These are phyloP conservation scores for Linepithema humile DNA, from an alignment of 1,140 invertebrate species.

Conservation along the genomic window DNA sequence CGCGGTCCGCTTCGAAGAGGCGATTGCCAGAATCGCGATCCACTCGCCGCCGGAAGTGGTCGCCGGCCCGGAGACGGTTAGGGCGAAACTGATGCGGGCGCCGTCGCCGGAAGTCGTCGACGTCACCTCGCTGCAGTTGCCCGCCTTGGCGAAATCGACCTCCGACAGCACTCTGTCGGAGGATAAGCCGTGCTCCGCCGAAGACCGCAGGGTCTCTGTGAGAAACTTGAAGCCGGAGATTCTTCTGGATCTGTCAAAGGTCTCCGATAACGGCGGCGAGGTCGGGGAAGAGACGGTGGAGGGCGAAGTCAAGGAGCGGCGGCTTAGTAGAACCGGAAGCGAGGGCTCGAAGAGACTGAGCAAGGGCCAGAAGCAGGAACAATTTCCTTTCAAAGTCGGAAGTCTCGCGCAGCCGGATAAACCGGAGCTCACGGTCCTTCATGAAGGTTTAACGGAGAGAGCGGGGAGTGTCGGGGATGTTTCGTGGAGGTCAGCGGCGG, in stretches of 20 bases:
- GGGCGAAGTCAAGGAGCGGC: slow-evolving; percentile 41
- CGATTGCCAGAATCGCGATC: slow-evolving; percentile 31
- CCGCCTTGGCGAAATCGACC: slow-evolving; percentile 73
- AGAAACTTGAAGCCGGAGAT: slow-evolving; percentile 80
- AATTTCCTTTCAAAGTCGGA: slow-evolving; percentile 37
- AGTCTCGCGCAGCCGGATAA: slow-evolving; percentile 59
- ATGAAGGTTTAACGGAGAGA: background rate
- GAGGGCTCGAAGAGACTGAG: slow-evolving; percentile 62
- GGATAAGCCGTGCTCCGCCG: background rate
- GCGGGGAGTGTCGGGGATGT: slow-evolving; percentile 8
- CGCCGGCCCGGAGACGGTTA: slow-evolving; percentile 19
- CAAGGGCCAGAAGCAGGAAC: slow-evolving; percentile 13
- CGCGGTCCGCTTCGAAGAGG: slow-evolving; percentile 42
- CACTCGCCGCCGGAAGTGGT: slow-evolving; percentile 63
- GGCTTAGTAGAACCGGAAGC: slow-evolving; percentile 65
- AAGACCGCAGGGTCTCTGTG: slow-evolving; percentile 72
- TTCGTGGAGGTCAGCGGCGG: background rate
- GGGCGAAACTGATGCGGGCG: slow-evolving; percentile 24
- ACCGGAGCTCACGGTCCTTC: slow-evolving; percentile 52
- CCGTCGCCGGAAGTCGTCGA: slow-evolving; percentile 54
- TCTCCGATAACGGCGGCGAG: slow-evolving; percentile 60
- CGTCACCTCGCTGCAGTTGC: slow-evolving; percentile 61
- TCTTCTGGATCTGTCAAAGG: slow-evolving; percentile 78
- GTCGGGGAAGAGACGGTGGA: slow-evolving; percentile 1
- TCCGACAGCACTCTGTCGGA: slow-evolving; percentile 75